Evolutionary conservation across 2,888 invertebrate genomes (phyloP).

Genomic region (Pristionchus fissidentatus): DNA sequence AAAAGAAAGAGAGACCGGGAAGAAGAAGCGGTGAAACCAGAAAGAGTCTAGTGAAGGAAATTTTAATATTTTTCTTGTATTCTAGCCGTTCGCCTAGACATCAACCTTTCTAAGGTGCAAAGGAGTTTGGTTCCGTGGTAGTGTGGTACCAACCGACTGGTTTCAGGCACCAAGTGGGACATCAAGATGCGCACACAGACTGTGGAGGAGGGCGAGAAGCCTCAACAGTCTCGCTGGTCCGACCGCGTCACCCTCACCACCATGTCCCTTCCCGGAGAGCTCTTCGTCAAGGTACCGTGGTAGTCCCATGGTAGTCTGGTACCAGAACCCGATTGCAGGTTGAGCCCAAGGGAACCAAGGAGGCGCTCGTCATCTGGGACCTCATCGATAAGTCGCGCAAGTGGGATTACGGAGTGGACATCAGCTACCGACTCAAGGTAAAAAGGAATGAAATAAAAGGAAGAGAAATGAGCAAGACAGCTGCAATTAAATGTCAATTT

Average conservation of each 20-base stretch:
- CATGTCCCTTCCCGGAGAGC: constrained; percentile 71
- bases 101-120: neutral
- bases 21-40: neutral
- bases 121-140: neutral
- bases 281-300: constrained; percentile 66
- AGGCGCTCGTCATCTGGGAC: constrained; percentile 73
- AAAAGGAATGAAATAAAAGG: too few species aligned
- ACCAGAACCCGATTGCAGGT: constrained; percentile 52
- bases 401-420: constrained; percentile 76
- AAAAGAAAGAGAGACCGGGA: neutral
- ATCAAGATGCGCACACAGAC: constrained; percentile 75
- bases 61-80: neutral
- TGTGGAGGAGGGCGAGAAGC: constrained; percentile 71
- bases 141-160: neutral
- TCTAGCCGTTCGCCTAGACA: neutral
- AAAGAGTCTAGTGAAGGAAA: neutral
- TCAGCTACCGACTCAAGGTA: constrained; percentile 69
- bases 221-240: constrained; percentile 70
- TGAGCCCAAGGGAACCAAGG: constrained; percentile 70
- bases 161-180: constrained; percentile 74
- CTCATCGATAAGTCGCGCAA: constrained; percentile 70
- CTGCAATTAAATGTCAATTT: too few species aligned
- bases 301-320: neutral
- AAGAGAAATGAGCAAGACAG: too few species aligned
- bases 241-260: constrained; percentile 67